These are phyloP conservation scores for Tetanocera ferruginea DNA, from an alignment of 2,888 invertebrate species.

Conservation along the genomic window DNA sequence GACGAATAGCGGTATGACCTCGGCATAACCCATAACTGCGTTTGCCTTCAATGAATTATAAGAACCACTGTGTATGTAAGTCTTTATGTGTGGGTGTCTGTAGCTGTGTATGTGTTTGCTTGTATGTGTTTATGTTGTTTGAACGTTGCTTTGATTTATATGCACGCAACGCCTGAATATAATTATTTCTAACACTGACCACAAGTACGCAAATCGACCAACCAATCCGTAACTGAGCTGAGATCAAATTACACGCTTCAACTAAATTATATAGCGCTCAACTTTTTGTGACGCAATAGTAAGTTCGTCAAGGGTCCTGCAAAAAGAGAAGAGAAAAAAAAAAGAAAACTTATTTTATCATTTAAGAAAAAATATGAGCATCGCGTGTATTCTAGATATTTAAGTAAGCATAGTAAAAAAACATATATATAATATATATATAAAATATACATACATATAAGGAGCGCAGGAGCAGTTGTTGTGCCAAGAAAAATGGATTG, in stretches of 20 bases:
- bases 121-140: not conserved
- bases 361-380: not conserved
- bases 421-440: not conserved
- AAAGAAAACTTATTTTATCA: not conserved
- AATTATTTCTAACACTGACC: not conserved
- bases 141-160: not conserved
- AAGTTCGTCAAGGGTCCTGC: not conserved
- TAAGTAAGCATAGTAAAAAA: not conserved
- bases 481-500: not conserved
- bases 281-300: not conserved
- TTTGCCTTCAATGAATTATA: constrained; percentile 1
- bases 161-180: constrained; percentile 20
- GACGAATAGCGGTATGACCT: not conserved
- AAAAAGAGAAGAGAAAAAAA: constrained; percentile 2
- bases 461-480: not conserved
- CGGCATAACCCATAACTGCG: constrained; percentile 5
- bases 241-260: constrained; percentile 19
- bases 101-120: not conserved
- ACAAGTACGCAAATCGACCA: no score
- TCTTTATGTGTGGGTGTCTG: not conserved
- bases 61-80: not conserved
- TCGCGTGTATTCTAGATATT: constrained; percentile 23
- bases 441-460: not conserved
- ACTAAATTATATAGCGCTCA: not conserved
- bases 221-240: not conserved